Conservation (phyloP, 1,140 invertebrate species). For the Zaprionus capensis region DNA sequence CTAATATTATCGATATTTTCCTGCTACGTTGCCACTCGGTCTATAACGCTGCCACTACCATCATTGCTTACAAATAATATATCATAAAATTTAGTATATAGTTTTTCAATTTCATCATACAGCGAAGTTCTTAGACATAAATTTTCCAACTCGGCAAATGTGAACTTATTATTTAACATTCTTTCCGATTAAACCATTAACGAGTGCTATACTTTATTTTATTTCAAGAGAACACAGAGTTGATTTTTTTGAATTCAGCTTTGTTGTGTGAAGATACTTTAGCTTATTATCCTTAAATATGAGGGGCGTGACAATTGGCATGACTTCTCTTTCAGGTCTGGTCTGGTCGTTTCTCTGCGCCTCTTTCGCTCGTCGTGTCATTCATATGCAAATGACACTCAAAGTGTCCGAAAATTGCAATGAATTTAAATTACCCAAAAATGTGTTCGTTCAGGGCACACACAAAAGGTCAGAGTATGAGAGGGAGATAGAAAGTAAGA, state of each 20-base stretch:
- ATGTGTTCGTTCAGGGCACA: conserved; percentile 28
- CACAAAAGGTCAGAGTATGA: not conserved
- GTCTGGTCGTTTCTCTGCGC: not conserved
- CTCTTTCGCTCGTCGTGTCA: conserved; percentile 22
- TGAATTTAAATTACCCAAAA: conserved; percentile 72
- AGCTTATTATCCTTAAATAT: conserved; percentile 32
- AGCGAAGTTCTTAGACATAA: too few species aligned
- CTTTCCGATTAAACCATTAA: not conserved
- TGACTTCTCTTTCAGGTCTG: conserved; percentile 5
- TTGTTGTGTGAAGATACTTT: not conserved
- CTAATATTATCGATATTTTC: too few species aligned
- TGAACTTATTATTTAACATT: too few species aligned
- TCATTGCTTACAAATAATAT: too few species aligned
- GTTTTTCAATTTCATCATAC: too few species aligned
- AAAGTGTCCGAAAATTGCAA: conserved; percentile 55
- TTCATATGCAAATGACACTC: conserved; percentile 69
- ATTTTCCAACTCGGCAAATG: too few species aligned
- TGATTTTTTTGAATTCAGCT: not conserved
- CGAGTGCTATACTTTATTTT: not conserved
- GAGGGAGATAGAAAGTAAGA: not conserved
- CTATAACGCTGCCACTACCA: too few species aligned
- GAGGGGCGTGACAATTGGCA: conserved; percentile 16
- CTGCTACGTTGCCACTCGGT: too few species aligned
- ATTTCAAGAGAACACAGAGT: not conserved
- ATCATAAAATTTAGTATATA: too few species aligned